Conservation (phyloP, 2,113 vertebrate species). For the Catagonus wagneri region DNA sequence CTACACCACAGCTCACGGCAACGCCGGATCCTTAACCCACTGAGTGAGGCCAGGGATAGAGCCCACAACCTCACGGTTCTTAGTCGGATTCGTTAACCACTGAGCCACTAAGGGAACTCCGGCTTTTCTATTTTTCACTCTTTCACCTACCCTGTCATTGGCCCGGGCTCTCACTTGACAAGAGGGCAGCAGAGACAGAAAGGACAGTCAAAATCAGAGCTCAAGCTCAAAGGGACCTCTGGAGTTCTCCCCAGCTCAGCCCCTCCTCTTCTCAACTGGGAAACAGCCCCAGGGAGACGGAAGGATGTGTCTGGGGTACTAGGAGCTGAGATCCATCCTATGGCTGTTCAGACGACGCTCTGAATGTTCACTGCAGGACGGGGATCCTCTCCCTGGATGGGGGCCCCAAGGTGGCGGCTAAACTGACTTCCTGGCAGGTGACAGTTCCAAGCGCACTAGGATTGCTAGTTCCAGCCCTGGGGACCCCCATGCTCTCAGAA, state of each 20-base stretch:
- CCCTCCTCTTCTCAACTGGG: not conserved
- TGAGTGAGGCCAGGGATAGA: too few species aligned
- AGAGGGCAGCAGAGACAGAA: not conserved
- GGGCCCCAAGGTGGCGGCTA: not conserved
- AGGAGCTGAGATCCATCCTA: accelerated
- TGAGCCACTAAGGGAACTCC: too few species aligned
- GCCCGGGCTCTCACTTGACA: not conserved
- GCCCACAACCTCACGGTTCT: too few species aligned
- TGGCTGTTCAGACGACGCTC: too few species aligned
- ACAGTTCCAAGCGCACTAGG: not conserved
- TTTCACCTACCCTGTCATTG: constrained; percentile 50
- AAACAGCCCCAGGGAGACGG: not conserved
- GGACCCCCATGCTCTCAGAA: not conserved
- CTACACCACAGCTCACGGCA: too few species aligned
- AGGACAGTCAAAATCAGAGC: not conserved
- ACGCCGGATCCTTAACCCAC: too few species aligned
- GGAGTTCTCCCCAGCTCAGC: not conserved
- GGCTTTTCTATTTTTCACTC: constrained; percentile 63
- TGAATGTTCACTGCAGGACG: not conserved
- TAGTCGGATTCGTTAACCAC: too few species aligned
- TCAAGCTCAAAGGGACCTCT: not conserved
- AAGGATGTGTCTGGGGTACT: not conserved
- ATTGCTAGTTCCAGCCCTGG: not conserved
- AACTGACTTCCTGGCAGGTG: not conserved
- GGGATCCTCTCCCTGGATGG: not conserved